Base-by-base conservation (phyloP, 37 sponge, comb jelly and placozoan species). In the Spongilla lacustris region DNA sequence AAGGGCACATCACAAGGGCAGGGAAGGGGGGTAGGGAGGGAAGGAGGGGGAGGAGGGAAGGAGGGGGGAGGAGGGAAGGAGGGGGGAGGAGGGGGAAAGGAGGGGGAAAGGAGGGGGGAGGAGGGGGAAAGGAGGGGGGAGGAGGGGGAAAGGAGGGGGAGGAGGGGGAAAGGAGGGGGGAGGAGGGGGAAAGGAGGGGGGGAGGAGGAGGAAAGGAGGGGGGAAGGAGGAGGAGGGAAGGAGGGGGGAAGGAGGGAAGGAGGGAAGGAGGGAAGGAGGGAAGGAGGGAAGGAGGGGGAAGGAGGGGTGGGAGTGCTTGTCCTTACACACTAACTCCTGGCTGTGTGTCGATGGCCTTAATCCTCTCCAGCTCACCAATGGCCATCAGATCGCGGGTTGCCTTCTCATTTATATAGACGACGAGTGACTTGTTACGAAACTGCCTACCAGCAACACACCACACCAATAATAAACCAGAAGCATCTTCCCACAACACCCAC, bases 331-430 rank as follows among this genome's bases (percentile, higher is more conserved):
- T 29, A n/a, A 11, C 58, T 58, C 58, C 58, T 17, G 58, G 58
- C 12, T 58, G 1, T 58, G 58, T 1, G 1, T 58, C 58, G 66
- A 30, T 77, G 78, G 48, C 23, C 49, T 77, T 36, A n/a, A 77
- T 31, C 68, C 67, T 66, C 68, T 36, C 80, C 49, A 70, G 26
- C 73, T 71, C 83, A 27, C 32, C 68, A 29, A 66, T 67, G 17
- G 67, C 31, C 34, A 29, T 5, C 58, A 58, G 58, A 14, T 58
- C 58, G 1, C 58, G 12, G 1, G 19, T 58, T 58, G 58, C 58
- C 58, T 58, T 58, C 58, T 58, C 58, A 17, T 58, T 58, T 58
- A 17, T 58, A 58, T 58, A 14, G 19, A 58, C 58, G 0, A 58
- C 19, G 19, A 58, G 58, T 58, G 58, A 17, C 19, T 58, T 58